phyloP scores from a whole-genome alignment of 2,888 invertebrate species.

The Lasiommata megera region DNA sequence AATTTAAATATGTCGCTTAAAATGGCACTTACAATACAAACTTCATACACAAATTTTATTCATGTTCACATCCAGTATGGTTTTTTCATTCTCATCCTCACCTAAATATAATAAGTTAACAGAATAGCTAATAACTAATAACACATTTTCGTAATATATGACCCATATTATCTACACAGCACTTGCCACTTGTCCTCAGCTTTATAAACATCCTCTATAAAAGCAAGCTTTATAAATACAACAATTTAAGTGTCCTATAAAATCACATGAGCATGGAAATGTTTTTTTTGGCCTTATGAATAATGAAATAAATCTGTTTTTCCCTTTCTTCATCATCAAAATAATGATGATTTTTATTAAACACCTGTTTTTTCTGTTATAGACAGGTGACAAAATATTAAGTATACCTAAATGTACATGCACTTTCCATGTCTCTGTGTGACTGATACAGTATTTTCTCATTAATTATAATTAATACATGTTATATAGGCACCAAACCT shows the following conservation, averaged over 20 bases:
- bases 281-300: too few species aligned
- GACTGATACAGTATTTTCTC: not conserved
- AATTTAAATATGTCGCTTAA: slow-evolving; percentile 27
- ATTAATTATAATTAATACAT: slow-evolving; percentile 9
- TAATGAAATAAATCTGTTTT: too few species aligned
- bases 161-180: slow-evolving; percentile 6
- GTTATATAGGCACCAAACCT: slow-evolving; percentile 20
- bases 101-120: slow-evolving; percentile 32
- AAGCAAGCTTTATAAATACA: slow-evolving; percentile 27
- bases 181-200: not conserved
- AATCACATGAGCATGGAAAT: not conserved
- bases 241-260: slow-evolving; percentile 13
- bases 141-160: slow-evolving; percentile 23
- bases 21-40: slow-evolving; percentile 45
- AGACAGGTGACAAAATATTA: too few species aligned
- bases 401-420: too few species aligned
- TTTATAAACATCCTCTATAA: slow-evolving; percentile 18
- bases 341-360: not conserved
- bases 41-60: slow-evolving; percentile 38
- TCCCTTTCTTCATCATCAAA: too few species aligned
- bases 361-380: too few species aligned
- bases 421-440: too few species aligned
- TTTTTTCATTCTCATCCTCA: slow-evolving; percentile 8
- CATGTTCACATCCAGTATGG: slow-evolving; percentile 27
- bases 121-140: slow-evolving; percentile 21